Percentiles rank a stretch among this genome's conserved stretches.
These are phyloP conservation scores for Porites cylindrica DNA, from an alignment of 92 coral and sea anemone species.

Conservation along the genomic window DNA sequence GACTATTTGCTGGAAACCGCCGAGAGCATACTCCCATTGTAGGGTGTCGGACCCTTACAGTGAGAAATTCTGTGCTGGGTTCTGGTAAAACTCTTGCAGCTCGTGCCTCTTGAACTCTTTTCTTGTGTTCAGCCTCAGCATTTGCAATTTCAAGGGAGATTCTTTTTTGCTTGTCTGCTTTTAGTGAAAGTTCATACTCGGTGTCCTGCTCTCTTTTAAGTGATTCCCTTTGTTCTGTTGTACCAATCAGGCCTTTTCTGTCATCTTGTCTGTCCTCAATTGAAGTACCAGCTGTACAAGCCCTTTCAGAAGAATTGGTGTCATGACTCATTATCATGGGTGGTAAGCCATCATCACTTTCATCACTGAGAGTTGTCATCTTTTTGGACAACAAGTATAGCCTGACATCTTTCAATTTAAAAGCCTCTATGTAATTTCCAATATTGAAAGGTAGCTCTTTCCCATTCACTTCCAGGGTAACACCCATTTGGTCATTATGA, in stretches of 20 bases:
- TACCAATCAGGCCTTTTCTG: constrained; percentile 65
- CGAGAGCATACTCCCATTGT: constrained; percentile 58
- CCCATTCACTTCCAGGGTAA: constrained; percentile 62
- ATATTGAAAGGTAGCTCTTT: constrained; percentile 70
- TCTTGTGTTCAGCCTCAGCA: constrained; percentile 64
- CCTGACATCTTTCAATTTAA: constrained; percentile 69
- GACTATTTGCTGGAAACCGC: constrained; percentile 37
- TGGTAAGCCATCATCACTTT: constrained; percentile 71
- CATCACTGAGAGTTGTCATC: constrained; percentile 64
- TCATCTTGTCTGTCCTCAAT: constrained; percentile 59
- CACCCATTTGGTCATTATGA: constrained; percentile 68
- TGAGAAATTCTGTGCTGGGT: constrained; percentile 65
- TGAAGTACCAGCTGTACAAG: constrained; percentile 61
- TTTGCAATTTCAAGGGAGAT: constrained; percentile 56
- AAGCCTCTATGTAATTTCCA: constrained; percentile 71
- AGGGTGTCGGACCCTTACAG: constrained; percentile 56
- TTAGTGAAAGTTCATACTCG: constrained; percentile 66
- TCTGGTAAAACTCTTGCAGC: constrained; percentile 73
- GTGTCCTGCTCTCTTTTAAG: constrained; percentile 56
- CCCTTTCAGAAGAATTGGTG: constrained; percentile 57
- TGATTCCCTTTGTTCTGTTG: constrained; percentile 59
- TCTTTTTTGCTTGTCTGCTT: constrained; percentile 66
- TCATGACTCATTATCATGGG: constrained; percentile 54
- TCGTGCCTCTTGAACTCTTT: constrained; percentile 67
- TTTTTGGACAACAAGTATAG: constrained; percentile 69